Percentiles rank a stretch among this genome's conserved stretches.
Evolutionary conservation across 2,888 invertebrate species (phyloP).

Genomic region (Reticulitermes lucifugus): DNA sequence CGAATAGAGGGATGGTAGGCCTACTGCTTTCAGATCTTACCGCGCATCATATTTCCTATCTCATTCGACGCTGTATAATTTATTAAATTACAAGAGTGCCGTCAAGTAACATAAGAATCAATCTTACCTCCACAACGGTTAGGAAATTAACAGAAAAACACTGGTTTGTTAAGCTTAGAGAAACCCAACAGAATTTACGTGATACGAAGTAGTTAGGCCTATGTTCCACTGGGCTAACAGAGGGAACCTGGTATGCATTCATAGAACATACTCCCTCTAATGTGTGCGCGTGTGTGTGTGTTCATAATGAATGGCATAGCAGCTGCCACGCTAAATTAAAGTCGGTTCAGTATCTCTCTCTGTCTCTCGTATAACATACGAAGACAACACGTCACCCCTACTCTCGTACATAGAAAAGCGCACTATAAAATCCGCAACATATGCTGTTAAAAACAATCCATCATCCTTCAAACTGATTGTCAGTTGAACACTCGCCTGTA

Average conservation of each 20-base stretch:
- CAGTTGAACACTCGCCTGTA: background rate
- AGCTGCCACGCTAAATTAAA: conserved; percentile 48
- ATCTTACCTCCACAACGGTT: background rate
- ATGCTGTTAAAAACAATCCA: conserved; percentile 2
- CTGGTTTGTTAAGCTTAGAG: no score
- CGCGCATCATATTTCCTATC: no score
- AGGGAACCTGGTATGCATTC: background rate
- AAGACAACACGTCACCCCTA: conserved; percentile 20
- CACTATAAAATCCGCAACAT: conserved; percentile 22
- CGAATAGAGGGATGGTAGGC: no score
- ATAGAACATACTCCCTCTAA: background rate
- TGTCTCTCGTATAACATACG: conserved; percentile 20
- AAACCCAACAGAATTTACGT: background rate
- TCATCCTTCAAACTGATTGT: conserved; percentile 15
- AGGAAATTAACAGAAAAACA: background rate
- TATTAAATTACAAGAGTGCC: no score
- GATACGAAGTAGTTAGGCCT: background rate
- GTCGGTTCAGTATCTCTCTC: conserved; percentile 21
- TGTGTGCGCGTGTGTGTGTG: conserved; percentile 2
- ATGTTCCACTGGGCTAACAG: background rate
- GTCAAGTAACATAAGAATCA: background rate
- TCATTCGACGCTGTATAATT: no score
- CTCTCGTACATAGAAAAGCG: background rate
- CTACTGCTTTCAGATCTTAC: no score
- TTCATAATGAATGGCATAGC: conserved; percentile 43